These are phyloP conservation scores for Melanchra persicariae DNA, from an alignment of 2,888 invertebrate genomes.

Conservation along the genomic window DNA sequence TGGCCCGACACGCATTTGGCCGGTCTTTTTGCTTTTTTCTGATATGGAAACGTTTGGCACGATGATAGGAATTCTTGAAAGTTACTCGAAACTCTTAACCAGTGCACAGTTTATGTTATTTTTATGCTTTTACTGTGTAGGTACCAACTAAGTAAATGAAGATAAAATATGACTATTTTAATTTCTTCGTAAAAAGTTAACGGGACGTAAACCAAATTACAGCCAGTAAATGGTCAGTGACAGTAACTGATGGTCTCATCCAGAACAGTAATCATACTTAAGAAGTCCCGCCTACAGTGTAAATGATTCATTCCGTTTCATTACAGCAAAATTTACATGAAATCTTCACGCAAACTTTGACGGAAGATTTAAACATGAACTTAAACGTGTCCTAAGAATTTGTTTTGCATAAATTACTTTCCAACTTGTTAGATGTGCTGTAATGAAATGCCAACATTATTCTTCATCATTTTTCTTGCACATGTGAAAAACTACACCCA, in stretches of 20 bases:
- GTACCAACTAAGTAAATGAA: too few relatives aligned
- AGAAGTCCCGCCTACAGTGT: constrained; percentile 24
- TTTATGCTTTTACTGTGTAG: too few relatives aligned
- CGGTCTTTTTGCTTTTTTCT: not conserved
- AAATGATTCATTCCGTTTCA: constrained; percentile 35
- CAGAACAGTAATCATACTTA: constrained; percentile 45
- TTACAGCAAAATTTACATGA: constrained; percentile 21
- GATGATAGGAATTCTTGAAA: not conserved
- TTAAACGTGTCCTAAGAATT: constrained; percentile 12
- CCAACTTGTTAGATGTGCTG: not conserved
- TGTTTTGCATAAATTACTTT: constrained; percentile 10
- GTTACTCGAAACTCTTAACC: too few relatives aligned
- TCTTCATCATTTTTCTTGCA: not conserved
- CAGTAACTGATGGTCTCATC: constrained; percentile 31
- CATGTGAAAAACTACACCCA: not conserved
- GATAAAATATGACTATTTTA: not conserved
- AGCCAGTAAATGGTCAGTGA: constrained; percentile 15
- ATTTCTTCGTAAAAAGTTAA: not conserved
- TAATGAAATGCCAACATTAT: not conserved
- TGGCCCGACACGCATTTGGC: too few relatives aligned
- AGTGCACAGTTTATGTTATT: too few relatives aligned
- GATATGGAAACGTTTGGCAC: not conserved
- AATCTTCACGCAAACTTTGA: constrained; percentile 27
- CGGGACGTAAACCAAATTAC: constrained; percentile 6
- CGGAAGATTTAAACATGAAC: constrained; percentile 7